Percentiles rank a stretch among this genome's conserved stretches.
These are phyloP conservation scores for Anser brachyrhynchus DNA, from an alignment of 2,113 vertebrate species.

Conservation along the genomic window DNA sequence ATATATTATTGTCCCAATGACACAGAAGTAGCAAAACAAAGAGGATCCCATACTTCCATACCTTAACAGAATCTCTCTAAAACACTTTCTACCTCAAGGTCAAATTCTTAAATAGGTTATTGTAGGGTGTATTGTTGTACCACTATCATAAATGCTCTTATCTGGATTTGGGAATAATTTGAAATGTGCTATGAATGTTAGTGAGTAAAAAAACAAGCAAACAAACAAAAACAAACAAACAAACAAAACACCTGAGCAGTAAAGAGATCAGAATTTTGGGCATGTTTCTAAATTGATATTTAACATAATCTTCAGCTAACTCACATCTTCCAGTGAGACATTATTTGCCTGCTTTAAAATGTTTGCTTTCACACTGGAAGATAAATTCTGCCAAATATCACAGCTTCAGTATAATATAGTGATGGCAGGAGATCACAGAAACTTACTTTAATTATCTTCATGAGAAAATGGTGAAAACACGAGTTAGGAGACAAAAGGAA, in stretches of 20 bases:
- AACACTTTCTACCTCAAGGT: background rate
- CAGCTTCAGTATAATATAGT: background rate
- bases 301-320: background rate
- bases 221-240: background rate
- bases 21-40: slow-evolving; percentile 64
- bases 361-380: background rate
- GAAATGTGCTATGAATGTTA: background rate
- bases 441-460: background rate
- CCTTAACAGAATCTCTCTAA: slow-evolving; percentile 60
- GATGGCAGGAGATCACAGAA: background rate
- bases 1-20: slow-evolving; percentile 74
- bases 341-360: background rate
- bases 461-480: background rate
- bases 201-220: background rate
- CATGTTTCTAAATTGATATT: background rate
- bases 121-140: background rate
- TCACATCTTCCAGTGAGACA: background rate
- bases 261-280: background rate
- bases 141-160: background rate
- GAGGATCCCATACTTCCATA: slow-evolving; percentile 57
- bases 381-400: background rate
- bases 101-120: background rate
- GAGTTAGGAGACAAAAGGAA: background rate
- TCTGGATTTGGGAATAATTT: background rate
- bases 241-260: background rate